phyloP scores from a whole-genome alignment of 2,888 invertebrate species.

The Tinea semifulvella region DNA sequence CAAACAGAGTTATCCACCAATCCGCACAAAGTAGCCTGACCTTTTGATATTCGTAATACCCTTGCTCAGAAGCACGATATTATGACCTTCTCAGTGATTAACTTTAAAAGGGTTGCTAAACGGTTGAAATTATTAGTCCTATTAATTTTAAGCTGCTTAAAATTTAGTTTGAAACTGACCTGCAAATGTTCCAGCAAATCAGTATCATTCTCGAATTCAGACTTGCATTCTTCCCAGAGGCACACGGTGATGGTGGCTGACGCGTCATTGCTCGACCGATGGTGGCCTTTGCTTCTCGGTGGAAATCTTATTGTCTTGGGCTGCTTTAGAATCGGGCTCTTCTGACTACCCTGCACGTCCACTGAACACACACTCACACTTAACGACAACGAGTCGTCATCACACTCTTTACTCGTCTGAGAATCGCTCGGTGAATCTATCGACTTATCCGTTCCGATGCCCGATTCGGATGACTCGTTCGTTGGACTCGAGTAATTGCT shows the following conservation, averaged over 20 bases:
- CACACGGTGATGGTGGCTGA: conserved; percentile 69
- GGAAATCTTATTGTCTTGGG: conserved; percentile 87
- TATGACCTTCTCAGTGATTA: too few relatives aligned
- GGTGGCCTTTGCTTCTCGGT: conserved; percentile 53
- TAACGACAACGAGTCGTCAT: conserved; percentile 49
- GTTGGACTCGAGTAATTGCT: conserved; percentile 50
- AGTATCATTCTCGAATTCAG: conserved; percentile 79
- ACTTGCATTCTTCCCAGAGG: conserved; percentile 84
- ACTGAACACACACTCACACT: conserved; percentile 52
- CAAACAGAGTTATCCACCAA: too few relatives aligned
- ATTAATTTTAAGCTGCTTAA: too few relatives aligned
- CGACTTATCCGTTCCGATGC: conserved; percentile 58
- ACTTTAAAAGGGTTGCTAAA: too few relatives aligned
- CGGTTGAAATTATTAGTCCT: too few relatives aligned
- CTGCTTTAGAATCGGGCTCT: conserved; percentile 81
- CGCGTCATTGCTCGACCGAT: conserved; percentile 46
- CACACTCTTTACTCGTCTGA: conserved; percentile 53
- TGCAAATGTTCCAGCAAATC: conserved; percentile 89
- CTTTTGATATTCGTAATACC: too few relatives aligned
- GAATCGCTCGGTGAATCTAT: conserved; percentile 59
- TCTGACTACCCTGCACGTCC: conserved; percentile 52
- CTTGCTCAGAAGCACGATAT: too few relatives aligned
- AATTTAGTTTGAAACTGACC: too few relatives aligned
- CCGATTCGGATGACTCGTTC: conserved; percentile 52
- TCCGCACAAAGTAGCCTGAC: too few relatives aligned